Evolutionary conservation across 2,113 vertebrate genomes (phyloP), one percentile per base, ranked within the genome.

Genomic region (Etia nguti): DNA sequence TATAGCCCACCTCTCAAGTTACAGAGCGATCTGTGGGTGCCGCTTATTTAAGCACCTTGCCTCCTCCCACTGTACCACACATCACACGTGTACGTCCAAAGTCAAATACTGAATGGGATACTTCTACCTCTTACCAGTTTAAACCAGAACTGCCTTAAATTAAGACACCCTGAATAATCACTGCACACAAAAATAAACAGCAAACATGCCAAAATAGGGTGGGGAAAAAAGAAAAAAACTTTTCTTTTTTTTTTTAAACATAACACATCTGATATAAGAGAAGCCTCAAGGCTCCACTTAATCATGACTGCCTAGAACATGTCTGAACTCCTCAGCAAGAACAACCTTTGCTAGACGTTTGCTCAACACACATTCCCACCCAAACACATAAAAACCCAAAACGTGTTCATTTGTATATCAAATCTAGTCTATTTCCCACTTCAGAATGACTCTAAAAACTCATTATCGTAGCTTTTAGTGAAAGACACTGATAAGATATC

Each of bases 1-100:
- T 95, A 96, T 97, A 97, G 94, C 75, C 88, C 90, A 92, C 81
- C 88, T 95, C 96, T 97, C 96, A 89, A 86, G 93, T 97, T 97
- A 96, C 97, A 87, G 89, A 70, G 84, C 93, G 93, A 96, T 93
- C 93, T 93, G 93, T 89, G 91, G 82, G 88, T 91, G 87, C 88
- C 92, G 92, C 94, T 95, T 96, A 95, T 94, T 96, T 95, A 94
- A 93, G 95, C 92, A 95, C 93, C 92, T 93, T 93, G 85, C 92
- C 93, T 81, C 91, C 93, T 86, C 92, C 93, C 94, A 89, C 90
- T 87, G 46, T 29, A 68, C 89, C 82, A 83, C 68, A 60, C 81
- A 80, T 83, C 87, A 92, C 88, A 91, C 38, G 57, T 56, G 55
- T 81, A 70, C 83, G 85, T 70, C 80, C 88, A 92, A 84, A 90